Conservation (phyloP, 2,797 vertebrate genomes). For the Gobionotothen gibberifrons region DNA sequence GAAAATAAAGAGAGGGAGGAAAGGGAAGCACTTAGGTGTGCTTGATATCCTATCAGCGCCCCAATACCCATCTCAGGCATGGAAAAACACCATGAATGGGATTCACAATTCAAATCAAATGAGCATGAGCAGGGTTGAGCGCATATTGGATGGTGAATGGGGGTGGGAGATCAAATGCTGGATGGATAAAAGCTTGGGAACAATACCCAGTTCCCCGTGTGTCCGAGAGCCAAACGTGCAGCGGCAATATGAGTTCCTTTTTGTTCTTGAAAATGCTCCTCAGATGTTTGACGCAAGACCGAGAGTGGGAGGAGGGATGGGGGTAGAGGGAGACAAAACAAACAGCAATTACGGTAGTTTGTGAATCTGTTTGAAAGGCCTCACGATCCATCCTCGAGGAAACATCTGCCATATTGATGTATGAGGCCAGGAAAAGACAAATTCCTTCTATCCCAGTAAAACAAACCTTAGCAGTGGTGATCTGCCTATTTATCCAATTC, state of each 20-base stretch:
- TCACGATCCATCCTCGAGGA: slow-evolving; percentile 76
- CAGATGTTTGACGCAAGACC: slow-evolving; percentile 77
- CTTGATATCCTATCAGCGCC: slow-evolving; percentile 80
- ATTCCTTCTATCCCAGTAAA: slow-evolving; percentile 77
- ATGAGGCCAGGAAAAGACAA: slow-evolving; percentile 74
- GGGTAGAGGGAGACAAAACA: slow-evolving; percentile 73
- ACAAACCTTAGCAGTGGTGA: slow-evolving; percentile 56
- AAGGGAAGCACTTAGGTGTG: slow-evolving; percentile 85
- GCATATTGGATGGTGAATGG: slow-evolving; percentile 44
- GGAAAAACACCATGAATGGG: slow-evolving; percentile 76
- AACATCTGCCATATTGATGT: slow-evolving; percentile 84
- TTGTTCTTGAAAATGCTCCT: slow-evolving; percentile 79
- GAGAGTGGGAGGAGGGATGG: background rate
- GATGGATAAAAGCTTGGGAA: slow-evolving; percentile 75
- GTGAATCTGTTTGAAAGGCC: slow-evolving; percentile 73
- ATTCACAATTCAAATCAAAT: slow-evolving; percentile 38
- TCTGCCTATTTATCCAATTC: slow-evolving; percentile 38
- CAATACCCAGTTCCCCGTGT: slow-evolving; percentile 69
- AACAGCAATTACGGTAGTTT: slow-evolving; percentile 81
- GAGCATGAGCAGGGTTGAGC: slow-evolving; percentile 1
- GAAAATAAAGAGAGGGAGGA: slow-evolving; percentile 82
- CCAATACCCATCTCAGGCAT: slow-evolving; percentile 74
- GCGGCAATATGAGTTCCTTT: slow-evolving; percentile 68
- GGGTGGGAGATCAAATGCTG: slow-evolving; percentile 73
- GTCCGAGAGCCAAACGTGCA: slow-evolving; percentile 63